Evolutionary conservation across 2,797 vertebrate species (phyloP).

Genomic region (Octomys mimax): DNA sequence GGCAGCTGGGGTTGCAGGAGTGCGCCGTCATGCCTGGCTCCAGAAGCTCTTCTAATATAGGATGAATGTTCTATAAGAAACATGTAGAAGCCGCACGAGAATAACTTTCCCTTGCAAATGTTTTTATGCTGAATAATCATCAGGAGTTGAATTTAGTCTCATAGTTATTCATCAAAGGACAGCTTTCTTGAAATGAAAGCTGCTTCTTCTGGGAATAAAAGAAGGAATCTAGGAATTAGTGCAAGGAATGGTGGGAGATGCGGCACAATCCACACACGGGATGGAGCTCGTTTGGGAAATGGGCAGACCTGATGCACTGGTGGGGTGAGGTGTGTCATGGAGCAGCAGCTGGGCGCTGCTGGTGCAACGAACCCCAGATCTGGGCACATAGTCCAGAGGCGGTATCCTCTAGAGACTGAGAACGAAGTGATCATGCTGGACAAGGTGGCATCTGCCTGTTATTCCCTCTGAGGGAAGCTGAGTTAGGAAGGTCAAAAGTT

Average conservation of each 20-base stretch:
- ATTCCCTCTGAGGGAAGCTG: neutral
- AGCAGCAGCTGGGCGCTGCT: neutral
- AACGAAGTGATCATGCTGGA: neutral
- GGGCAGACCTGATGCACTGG: neutral
- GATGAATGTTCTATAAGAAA: constrained; percentile 30
- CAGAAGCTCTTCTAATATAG: neutral
- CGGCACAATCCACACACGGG: neutral
- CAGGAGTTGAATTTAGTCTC: constrained; percentile 22
- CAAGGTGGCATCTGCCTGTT: neutral
- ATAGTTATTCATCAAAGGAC: neutral
- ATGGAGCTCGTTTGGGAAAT: neutral
- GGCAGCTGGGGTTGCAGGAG: neutral
- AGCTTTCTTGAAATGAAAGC: constrained; percentile 9
- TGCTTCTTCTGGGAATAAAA: neutral
- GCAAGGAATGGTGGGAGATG: neutral
- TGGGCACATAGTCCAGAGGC: neutral
- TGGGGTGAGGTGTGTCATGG: no score
- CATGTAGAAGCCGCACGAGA: neutral
- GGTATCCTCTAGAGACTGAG: neutral
- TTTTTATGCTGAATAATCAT: constrained; percentile 9
- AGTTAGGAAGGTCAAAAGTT: neutral
- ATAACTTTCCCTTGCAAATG: constrained; percentile 23
- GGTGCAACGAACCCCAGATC: neutral
- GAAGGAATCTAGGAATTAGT: neutral
- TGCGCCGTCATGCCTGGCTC: neutral